A percentile compares a stretch with the other conserved stretches of the same genome.
phyloP scores from a whole-genome alignment of 2,113 vertebrate species.

The Bombycilla garrulus region DNA sequence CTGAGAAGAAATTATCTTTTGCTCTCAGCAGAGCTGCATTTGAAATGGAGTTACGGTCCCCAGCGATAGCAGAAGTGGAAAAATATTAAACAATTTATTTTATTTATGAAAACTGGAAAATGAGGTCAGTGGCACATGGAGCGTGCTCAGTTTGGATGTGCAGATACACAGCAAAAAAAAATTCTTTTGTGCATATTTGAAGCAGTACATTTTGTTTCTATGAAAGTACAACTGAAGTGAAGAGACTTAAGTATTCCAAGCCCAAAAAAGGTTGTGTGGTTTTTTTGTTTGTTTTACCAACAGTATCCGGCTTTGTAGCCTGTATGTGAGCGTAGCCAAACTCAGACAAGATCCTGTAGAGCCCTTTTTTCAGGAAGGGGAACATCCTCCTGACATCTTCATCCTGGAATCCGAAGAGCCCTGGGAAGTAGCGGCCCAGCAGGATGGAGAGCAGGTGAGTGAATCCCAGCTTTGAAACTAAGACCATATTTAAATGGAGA shows the following conservation, averaged over 20 bases:
- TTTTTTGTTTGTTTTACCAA: slow-evolving; percentile 54
- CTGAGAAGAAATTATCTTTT: neutral
- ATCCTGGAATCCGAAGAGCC: slow-evolving; percentile 63
- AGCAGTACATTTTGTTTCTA: neutral
- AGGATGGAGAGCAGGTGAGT: slow-evolving; percentile 42
- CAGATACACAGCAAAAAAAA: neutral
- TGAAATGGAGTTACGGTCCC: neutral
- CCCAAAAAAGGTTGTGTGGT: neutral
- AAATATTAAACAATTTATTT: slow-evolving; percentile 7
- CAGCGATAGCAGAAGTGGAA: neutral
- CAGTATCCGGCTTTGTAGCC: slow-evolving; percentile 74
- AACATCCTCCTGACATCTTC: slow-evolving; percentile 67
- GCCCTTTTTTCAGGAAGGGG: slow-evolving; percentile 60
- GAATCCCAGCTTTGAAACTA: neutral
- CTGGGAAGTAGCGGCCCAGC: slow-evolving; percentile 58
- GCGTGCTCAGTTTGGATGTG: neutral
- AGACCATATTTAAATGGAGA: slow-evolving; percentile 73
- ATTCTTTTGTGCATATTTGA: neutral
- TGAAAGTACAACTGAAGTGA: neutral
- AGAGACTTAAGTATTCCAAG: neutral
- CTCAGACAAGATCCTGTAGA: slow-evolving; percentile 58
- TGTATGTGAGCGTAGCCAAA: slow-evolving; percentile 77
- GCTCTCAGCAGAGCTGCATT: neutral
- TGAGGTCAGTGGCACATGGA: neutral
- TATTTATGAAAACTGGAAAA: slow-evolving; percentile 23